phyloP scores from a whole-genome alignment of 2,797 vertebrate species.

The Siniperca undulata region DNA sequence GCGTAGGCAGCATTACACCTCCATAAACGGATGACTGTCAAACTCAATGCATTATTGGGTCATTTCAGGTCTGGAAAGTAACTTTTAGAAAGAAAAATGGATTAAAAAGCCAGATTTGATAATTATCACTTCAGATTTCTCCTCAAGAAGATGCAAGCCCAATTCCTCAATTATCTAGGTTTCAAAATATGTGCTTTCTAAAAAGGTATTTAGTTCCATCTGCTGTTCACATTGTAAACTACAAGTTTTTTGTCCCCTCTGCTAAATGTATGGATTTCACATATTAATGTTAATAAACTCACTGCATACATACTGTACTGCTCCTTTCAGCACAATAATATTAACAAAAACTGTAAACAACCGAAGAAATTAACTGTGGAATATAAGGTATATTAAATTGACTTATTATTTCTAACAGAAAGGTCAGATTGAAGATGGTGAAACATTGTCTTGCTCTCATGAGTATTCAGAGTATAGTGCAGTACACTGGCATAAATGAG shows the following conservation, averaged over 20 bases:
- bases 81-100: neutral
- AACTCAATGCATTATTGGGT: neutral
- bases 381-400: no score
- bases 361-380: no score
- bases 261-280: neutral
- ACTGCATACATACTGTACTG: neutral
- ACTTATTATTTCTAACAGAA: neutral
- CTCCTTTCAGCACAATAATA: neutral
- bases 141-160: neutral
- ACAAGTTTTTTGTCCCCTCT: constrained; percentile 12
- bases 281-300: neutral
- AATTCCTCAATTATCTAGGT: neutral
- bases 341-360: no score
- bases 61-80: neutral
- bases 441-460: neutral
- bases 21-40: constrained; percentile 1
- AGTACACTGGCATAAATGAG: neutral
- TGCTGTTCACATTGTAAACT: constrained; percentile 68
- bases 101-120: neutral
- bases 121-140: neutral
- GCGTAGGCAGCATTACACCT: constrained; percentile 7
- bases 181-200: neutral
- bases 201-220: constrained; percentile 64
- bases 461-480: neutral
- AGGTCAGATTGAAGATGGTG: neutral